A percentile compares a stretch with the other conserved stretches of the same genome.
Conservation (phyloP, 2,888 invertebrate genomes). For the Patella pellucida region DNA sequence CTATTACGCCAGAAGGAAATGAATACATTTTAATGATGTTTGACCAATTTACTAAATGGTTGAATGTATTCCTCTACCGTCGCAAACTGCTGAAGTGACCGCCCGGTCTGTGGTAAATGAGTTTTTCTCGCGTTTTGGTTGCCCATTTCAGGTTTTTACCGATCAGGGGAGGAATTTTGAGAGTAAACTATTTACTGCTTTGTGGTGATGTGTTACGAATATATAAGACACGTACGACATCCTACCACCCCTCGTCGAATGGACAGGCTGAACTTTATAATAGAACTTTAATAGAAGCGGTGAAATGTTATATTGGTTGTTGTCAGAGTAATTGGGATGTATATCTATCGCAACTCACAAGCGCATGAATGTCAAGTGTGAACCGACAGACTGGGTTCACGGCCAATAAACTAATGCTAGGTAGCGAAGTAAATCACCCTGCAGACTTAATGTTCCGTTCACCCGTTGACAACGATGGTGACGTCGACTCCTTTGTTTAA, state of each 20-base stretch:
- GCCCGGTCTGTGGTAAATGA: constrained; percentile 17
- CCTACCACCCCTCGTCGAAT: constrained; percentile 29
- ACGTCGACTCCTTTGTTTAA: too few species aligned
- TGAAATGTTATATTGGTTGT: too few species aligned
- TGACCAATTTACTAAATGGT: constrained; percentile 27
- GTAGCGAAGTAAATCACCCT: too few species aligned
- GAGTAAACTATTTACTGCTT: constrained; percentile 18
- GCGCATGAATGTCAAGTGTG: too few species aligned
- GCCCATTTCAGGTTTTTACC: constrained; percentile 31
- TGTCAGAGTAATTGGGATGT: too few species aligned
- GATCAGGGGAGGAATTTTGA: constrained; percentile 32
- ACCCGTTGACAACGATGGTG: too few species aligned
- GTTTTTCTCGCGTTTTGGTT: constrained; percentile 31
- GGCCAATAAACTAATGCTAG: too few species aligned
- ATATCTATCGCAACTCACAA: too few species aligned
- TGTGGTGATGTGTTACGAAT: constrained; percentile 32
- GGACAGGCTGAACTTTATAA: constrained; percentile 30
- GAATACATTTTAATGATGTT: constrained; percentile 18
- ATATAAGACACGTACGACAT: constrained; percentile 30
- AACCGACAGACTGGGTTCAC: too few species aligned
- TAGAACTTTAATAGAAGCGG: too few species aligned
- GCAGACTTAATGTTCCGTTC: too few species aligned
- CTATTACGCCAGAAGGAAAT: constrained; percentile 12
- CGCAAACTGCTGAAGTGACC: constrained; percentile 25
- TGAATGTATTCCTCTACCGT: constrained; percentile 26